phyloP scores from a whole-genome alignment of 2,797 vertebrate genomes.

The Acrossocheilus fasciatus region DNA sequence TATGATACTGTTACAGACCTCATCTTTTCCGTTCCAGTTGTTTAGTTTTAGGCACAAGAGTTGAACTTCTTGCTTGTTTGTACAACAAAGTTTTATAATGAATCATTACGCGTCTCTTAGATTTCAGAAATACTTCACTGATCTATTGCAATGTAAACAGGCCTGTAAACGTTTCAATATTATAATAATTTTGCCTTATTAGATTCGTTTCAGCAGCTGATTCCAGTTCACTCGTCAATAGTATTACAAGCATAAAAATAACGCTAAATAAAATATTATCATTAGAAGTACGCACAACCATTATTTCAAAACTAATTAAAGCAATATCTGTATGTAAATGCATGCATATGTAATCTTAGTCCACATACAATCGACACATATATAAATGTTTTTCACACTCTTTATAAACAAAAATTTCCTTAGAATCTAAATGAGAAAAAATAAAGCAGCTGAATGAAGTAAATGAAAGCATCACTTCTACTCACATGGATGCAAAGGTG shows the following conservation, averaged over 20 bases:
- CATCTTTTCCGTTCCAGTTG: background rate
- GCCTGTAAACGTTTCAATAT: background rate
- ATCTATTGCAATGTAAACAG: background rate
- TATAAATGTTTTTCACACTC: too few relatives aligned
- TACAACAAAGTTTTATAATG: background rate
- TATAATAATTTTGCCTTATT: background rate
- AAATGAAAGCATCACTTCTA: background rate
- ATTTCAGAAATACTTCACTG: background rate
- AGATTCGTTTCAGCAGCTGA: background rate
- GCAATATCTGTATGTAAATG: background rate
- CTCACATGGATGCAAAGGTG: background rate
- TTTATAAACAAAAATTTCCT: too few relatives aligned
- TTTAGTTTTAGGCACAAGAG: background rate
- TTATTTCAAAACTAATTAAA: background rate
- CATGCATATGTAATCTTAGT: background rate
- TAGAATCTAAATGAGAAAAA: background rate
- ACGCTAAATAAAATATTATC: background rate
- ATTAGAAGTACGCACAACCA: background rate
- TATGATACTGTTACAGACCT: background rate
- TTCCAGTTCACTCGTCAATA: background rate
- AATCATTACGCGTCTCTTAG: background rate
- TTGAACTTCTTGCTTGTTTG: background rate
- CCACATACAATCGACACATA: background rate
- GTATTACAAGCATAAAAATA: background rate
- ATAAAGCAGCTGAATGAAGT: background rate